Evolutionary conservation across 2,113 vertebrate genomes (phyloP).

Genomic region (Oceanites oceanicus): DNA sequence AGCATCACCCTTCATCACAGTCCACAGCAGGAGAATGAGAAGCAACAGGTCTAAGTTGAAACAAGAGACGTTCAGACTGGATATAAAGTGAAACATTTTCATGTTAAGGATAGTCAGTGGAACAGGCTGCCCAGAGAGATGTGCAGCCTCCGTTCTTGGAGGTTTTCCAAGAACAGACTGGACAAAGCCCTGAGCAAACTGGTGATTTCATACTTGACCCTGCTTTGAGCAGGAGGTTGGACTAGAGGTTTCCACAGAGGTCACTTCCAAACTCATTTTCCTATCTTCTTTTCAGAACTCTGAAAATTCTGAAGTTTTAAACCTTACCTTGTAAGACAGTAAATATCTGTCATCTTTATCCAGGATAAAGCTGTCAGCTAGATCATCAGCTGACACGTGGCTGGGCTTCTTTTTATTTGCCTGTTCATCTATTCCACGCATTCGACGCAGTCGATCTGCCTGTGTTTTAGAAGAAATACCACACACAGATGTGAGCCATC

Average conservation of each 20-base stretch:
- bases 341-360: slow-evolving; percentile 82
- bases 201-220: not conserved
- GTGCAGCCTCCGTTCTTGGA: not conserved
- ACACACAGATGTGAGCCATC: not conserved
- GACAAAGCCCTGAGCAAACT: not conserved
- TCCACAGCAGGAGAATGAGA: not conserved
- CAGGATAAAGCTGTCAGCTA: slow-evolving; percentile 89
- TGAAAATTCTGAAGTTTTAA: not conserved
- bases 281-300: not conserved
- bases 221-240: not conserved
- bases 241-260: not conserved
- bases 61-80: not conserved
- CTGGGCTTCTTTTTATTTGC: slow-evolving; percentile 40
- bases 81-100: not conserved
- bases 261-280: not conserved
- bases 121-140: not conserved
- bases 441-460: slow-evolving; percentile 89
- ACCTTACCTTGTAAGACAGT: slow-evolving; percentile 84
- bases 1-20: not conserved
- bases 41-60: not conserved
- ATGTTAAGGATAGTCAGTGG: not conserved
- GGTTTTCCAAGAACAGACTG: not conserved
- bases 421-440: slow-evolving; percentile 80
- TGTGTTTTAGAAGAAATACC: slow-evolving; percentile 45
- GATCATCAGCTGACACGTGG: slow-evolving; percentile 90